Base-by-base conservation (phyloP, 2,888 invertebrate species). In the Tiliacea aurago region DNA sequence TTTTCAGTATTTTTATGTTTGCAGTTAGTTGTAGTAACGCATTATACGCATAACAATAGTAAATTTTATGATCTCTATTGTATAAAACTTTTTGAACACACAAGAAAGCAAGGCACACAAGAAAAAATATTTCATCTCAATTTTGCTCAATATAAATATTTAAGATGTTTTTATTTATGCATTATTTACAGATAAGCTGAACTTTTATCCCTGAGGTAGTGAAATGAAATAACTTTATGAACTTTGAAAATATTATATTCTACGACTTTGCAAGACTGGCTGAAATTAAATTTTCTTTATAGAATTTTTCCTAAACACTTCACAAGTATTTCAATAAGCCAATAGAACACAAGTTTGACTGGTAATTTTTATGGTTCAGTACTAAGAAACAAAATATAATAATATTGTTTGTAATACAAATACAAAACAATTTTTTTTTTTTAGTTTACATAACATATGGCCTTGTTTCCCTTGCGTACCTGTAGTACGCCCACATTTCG, bases 201-300 rank as follows among this genome's bases (percentile, higher is more conserved):
- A 90, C 87, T 90, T 91, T 90, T 90, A 90, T 91, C 88, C 89
- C 88, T 87, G 83, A 88, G 87, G 88, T 89, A 90, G 86, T 89
- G 84, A 92, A 92, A 93, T 93, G 87, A 93, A 94, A 93, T 93
- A 92, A 92, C 93, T 93, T 93, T 79, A 80, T 76, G 82, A 93
- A 93, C 90, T 93, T 89, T 23, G 81, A 87, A 88, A 90, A 92
- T 91, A 90, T 90, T 89, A 92, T 91, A 91, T 90, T 88, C 86
- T 88, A 90, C 84, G 87, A 89, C 84, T 90, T 84, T 83, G 78
- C 72, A 84, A 84, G 82, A 88, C 81, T 87, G 84, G 88, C 87
- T 90, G 86, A 91, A 91, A 93, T 92, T 91, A 90, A 93, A 91
- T 91, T 92, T 91, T 63, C 86, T 86, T 86, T 73, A 89, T 88